phyloP scores from a whole-genome alignment of 2,797 vertebrate species.

The Limnodromus scolopaceus region DNA sequence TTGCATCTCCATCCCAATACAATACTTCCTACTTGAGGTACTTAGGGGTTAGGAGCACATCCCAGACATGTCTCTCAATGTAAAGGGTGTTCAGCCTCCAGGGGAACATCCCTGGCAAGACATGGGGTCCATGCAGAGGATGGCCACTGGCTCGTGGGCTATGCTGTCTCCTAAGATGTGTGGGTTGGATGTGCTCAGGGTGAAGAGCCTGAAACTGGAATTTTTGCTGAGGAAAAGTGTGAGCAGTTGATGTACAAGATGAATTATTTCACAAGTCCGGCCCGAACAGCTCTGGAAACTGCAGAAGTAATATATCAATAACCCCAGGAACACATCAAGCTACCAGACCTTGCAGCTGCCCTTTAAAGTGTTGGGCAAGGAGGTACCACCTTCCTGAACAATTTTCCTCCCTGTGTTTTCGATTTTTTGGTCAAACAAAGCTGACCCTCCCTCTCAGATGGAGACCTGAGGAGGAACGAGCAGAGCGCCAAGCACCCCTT shows the following conservation, averaged over 20 bases:
- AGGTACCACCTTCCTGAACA: not conserved
- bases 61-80: not conserved
- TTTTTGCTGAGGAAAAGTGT: not conserved
- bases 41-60: accelerated
- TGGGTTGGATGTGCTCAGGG: accelerated
- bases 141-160: accelerated
- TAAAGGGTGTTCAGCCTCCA: not conserved
- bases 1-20: not conserved
- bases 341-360: not conserved
- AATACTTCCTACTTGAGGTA: not conserved
- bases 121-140: accelerated
- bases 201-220: not conserved
- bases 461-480: not conserved
- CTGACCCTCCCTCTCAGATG: not conserved
- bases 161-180: not conserved
- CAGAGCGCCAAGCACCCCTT: not conserved
- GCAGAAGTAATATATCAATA: not conserved
- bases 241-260: not conserved
- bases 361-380: not conserved
- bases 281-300: not conserved
- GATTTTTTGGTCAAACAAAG: not conserved
- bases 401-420: not conserved
- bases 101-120: not conserved
- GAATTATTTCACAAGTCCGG: not conserved
- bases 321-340: accelerated